Conservation (phyloP, 2,113 vertebrate genomes). For the Hemichromis elongatus region DNA sequence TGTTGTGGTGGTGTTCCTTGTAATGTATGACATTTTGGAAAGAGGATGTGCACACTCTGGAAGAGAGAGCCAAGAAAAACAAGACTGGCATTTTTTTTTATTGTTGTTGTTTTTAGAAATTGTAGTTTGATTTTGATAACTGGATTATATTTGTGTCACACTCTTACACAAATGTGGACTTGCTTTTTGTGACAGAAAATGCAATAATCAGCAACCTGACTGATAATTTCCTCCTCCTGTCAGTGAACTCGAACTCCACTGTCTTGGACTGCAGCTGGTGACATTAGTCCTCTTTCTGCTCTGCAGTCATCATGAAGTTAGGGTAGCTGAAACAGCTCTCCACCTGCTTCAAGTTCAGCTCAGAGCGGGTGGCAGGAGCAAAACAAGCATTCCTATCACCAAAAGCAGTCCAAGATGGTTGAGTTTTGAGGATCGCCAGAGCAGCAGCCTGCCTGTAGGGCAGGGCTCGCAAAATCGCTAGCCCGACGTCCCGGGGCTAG, state of each 20-base stretch:
- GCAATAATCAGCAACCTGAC: not conserved
- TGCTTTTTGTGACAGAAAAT: not conserved
- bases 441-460: not conserved
- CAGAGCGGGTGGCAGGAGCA: not conserved
- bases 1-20: not conserved
- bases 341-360: not conserved
- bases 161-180: not conserved
- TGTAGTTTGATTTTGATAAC: not conserved
- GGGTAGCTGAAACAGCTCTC: not conserved
- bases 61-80: not conserved
- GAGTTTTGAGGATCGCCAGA: not conserved
- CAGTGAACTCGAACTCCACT: not conserved
- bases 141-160: not conserved
- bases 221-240: not conserved
- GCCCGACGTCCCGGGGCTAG: too few relatives aligned
- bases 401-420: not conserved
- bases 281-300: not conserved
- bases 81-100: not conserved
- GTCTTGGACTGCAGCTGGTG: not conserved
- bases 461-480: too few relatives aligned
- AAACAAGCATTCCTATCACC: not conserved
- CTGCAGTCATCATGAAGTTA: not conserved
- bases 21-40: not conserved
- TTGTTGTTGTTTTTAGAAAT: not conserved
- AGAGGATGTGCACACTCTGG: not conserved